phyloP scores from a whole-genome alignment of 1,140 invertebrate genomes.

The Caenorhabditis latens region DNA sequence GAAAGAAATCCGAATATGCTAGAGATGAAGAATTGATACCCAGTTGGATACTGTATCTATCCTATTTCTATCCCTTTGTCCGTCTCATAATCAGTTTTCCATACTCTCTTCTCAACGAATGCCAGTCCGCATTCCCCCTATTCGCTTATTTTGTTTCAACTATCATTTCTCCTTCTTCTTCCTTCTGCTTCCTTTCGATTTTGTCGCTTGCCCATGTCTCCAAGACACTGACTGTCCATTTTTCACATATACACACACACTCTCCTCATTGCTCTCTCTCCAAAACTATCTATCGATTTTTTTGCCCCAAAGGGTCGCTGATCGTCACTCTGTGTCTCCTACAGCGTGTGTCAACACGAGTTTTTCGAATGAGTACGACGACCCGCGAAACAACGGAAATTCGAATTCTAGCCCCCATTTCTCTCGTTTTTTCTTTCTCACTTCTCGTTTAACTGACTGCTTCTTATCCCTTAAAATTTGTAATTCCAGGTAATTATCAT shows the following conservation, averaged over 20 bases:
- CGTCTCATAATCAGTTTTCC: not conserved
- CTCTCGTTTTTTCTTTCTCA: not conserved
- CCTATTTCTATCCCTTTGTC: not conserved
- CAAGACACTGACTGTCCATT: not conserved
- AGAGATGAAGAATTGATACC: not conserved
- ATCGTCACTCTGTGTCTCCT: not conserved
- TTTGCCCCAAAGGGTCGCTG: not conserved
- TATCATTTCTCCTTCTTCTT: not conserved
- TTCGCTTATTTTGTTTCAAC: not conserved
- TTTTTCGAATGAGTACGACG: not conserved
- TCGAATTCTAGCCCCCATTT: not conserved
- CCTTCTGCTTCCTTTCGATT: not conserved
- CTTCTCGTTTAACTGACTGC: not conserved
- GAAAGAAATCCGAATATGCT: conserved; percentile 5
- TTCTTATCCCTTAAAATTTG: not conserved
- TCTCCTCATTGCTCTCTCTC: too few species aligned
- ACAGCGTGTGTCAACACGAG: not conserved
- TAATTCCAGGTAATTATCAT: not conserved
- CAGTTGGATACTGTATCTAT: too few species aligned
- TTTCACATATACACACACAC: too few species aligned
- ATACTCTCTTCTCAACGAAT: not conserved
- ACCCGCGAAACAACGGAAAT: conserved; percentile 1
- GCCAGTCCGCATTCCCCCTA: not conserved
- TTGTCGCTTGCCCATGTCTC: not conserved
- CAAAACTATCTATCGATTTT: too few species aligned